phyloP scores from a whole-genome alignment of 2,797 vertebrate genomes.

The Acrossocheilus fasciatus region DNA sequence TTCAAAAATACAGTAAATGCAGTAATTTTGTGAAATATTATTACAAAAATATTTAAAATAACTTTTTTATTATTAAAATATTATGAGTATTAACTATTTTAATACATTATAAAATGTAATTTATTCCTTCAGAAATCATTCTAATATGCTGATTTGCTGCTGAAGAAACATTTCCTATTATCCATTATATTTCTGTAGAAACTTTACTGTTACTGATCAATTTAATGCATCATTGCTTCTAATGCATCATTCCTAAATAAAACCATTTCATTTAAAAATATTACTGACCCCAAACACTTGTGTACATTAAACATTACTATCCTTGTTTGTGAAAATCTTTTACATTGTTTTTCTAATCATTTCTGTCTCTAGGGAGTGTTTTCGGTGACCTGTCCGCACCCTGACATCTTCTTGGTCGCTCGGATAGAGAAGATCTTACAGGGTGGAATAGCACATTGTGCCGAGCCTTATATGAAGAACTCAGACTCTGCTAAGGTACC shows the following conservation, averaged over 20 bases:
- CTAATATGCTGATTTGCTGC: background rate
- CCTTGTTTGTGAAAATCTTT: background rate
- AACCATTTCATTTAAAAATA: background rate
- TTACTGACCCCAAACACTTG: background rate
- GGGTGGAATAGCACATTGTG: conserved; percentile 93
- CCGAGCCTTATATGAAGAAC: conserved; percentile 97
- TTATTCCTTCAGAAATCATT: background rate
- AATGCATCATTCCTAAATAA: background rate
- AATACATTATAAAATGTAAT: background rate
- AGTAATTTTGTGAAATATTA: background rate
- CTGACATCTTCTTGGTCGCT: conserved; percentile 97
- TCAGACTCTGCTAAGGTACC: conserved; percentile 97
- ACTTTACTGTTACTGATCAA: background rate
- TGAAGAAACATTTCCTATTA: background rate
- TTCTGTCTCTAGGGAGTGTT: conserved; percentile 87
- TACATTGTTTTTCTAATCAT: background rate
- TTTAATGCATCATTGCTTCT: background rate
- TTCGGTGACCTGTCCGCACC: conserved; percentile 93
- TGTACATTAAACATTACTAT: background rate
- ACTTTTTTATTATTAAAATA: background rate
- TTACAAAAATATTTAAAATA: background rate
- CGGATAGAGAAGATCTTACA: conserved; percentile 97
- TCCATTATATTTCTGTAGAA: background rate
- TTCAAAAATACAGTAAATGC: background rate
- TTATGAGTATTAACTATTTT: background rate